Conservation (phyloP, 2,888 invertebrate species). For the Himalopsyche kuldschensis region DNA sequence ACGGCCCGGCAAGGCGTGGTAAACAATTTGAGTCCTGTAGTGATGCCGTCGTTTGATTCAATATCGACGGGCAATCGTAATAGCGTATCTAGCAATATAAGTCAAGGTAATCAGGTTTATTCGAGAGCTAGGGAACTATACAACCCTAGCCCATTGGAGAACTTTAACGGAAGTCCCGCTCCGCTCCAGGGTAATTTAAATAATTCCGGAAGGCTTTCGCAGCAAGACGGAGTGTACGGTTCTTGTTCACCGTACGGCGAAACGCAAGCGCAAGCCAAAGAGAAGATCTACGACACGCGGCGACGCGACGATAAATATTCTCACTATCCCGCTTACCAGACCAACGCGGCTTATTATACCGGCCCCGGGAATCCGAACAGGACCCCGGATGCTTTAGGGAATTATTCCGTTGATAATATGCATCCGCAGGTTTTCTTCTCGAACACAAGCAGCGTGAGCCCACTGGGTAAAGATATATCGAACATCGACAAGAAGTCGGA, state of each 20-base stretch:
- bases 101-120: constrained; percentile 21
- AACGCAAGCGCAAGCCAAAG: constrained; percentile 48
- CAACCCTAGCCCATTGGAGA: constrained; percentile 21
- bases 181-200: not conserved
- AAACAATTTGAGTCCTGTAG: constrained; percentile 50
- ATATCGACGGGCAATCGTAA: constrained; percentile 28
- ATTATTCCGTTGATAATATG: constrained; percentile 5
- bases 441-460: not conserved
- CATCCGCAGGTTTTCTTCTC: constrained; percentile 13
- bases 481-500: not conserved
- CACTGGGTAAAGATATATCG: not conserved
- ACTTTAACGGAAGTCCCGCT: constrained; percentile 9
- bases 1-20: constrained; percentile 47
- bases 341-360: constrained; percentile 51
- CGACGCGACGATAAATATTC: constrained; percentile 52
- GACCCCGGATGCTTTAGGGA: not conserved
- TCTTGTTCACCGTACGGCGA: constrained; percentile 48
- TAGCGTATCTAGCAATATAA: constrained; percentile 25
- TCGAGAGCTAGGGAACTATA: constrained; percentile 23
- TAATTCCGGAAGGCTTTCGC: not conserved
- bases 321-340: constrained; percentile 50
- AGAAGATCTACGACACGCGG: constrained; percentile 53
- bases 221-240: constrained; percentile 47
- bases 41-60: constrained; percentile 44
- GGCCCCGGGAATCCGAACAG: not conserved